Percentiles rank a stretch among this genome's conserved stretches.
phyloP scores from a whole-genome alignment of 1,140 invertebrate genomes.

The Hycleus cichorii region DNA sequence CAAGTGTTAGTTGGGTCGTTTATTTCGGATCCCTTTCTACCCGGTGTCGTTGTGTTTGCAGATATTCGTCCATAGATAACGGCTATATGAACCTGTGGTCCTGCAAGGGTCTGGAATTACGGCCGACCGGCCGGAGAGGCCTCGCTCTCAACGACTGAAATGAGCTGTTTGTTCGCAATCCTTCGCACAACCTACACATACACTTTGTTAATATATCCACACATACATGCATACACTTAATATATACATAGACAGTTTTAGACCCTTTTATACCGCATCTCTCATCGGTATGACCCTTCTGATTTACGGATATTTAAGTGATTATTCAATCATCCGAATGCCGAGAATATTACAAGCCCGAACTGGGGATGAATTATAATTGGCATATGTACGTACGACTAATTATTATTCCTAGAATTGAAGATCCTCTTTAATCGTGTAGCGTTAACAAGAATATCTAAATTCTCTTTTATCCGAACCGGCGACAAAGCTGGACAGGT shows the following conservation, averaged over 20 bases:
- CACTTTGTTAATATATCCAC: too few species aligned
- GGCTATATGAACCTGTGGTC: constrained; percentile 7
- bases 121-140: background rate
- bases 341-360: constrained; percentile 6
- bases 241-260: background rate
- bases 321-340: constrained; percentile 15
- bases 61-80: constrained; percentile 1
- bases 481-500: too few species aligned
- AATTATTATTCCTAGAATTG: too few species aligned
- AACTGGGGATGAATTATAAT: constrained; percentile 12
- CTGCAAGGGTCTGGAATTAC: constrained; percentile 11
- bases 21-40: too few species aligned
- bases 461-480: too few species aligned
- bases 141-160: background rate
- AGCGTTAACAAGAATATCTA: too few species aligned
- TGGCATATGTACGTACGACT: constrained; percentile 5
- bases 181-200: too few species aligned
- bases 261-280: constrained; percentile 4
- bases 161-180: constrained; percentile 9
- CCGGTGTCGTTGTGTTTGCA: too few species aligned
- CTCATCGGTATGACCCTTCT: constrained; percentile 10
- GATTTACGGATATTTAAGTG: constrained; percentile 16
- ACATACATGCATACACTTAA: too few species aligned
- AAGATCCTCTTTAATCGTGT: too few species aligned
- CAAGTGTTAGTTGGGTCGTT: too few species aligned